Conservation (phyloP, 2,113 vertebrate genomes). For the Corydoras maculifer region DNA sequence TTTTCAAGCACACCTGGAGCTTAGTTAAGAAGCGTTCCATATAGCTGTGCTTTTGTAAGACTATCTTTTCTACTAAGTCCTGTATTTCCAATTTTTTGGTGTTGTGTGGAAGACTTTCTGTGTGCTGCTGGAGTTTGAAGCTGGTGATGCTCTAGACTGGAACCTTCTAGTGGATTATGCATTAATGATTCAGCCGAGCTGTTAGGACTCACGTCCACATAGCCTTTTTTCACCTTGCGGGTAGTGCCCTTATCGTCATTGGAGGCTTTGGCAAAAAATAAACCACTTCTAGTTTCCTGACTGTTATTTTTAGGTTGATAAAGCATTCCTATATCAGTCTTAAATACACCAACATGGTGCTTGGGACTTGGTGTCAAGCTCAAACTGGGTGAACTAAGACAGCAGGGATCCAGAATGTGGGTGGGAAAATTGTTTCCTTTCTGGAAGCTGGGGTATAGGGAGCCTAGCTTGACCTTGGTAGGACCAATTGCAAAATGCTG, state of each 20-base stretch:
- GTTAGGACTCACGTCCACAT: conserved; percentile 71
- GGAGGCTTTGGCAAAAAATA: conserved; percentile 76
- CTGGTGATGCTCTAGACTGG: conserved; percentile 78
- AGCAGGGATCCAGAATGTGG: conserved; percentile 73
- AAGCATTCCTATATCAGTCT: conserved; percentile 69
- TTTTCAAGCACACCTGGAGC: too few species aligned
- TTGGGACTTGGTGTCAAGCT: conserved; percentile 61
- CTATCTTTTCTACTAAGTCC: conserved; percentile 94
- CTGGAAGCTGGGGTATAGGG: conserved; percentile 81
- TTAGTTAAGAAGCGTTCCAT: conserved; percentile 94
- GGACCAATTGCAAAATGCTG: conserved; percentile 70
- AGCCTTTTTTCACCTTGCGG: conserved; percentile 66
- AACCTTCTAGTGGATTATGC: conserved; percentile 77
- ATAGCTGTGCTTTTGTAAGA: conserved; percentile 94
- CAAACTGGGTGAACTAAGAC: conserved; percentile 58
- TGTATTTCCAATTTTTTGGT: conserved; percentile 80
- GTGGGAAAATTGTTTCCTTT: conserved; percentile 82
- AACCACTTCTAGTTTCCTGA: conserved; percentile 73
- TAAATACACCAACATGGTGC: conserved; percentile 64
- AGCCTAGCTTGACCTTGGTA: conserved; percentile 68
- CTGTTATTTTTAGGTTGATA: conserved; percentile 71
- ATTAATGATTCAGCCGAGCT: conserved; percentile 82
- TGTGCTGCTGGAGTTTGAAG: conserved; percentile 63
- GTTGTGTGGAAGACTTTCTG: conserved; percentile 76
- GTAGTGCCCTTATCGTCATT: conserved; percentile 65